Evolutionary conservation across 2,797 vertebrate species (phyloP).

Genomic region (Lacerta agilis): DNA sequence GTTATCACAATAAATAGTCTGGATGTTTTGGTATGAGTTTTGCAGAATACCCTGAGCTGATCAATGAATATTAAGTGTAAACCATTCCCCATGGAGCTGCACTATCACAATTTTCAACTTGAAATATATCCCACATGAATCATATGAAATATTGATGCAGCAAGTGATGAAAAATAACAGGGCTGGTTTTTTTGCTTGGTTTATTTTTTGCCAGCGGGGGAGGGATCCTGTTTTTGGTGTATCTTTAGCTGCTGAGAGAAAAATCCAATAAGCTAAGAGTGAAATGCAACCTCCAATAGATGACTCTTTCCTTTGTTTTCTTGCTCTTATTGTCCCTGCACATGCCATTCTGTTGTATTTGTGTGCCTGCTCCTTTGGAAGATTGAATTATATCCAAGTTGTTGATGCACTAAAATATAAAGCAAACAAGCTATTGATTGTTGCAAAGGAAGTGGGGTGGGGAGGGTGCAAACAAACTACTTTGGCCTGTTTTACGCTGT

Average conservation of each 20-base stretch:
- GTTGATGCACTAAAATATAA: slow-evolving; percentile 24
- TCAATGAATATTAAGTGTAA: slow-evolving; percentile 26
- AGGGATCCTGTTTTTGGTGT: not conserved
- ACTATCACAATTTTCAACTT: slow-evolving; percentile 27
- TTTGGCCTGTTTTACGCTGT: not conserved
- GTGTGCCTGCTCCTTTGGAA: slow-evolving; percentile 18
- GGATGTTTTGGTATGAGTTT: not conserved
- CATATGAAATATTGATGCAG: not conserved
- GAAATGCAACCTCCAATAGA: not conserved
- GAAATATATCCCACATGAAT: not conserved
- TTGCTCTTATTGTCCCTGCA: not conserved
- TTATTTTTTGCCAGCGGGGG: too few species aligned
- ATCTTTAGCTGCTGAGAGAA: not conserved
- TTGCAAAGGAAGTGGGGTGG: not conserved
- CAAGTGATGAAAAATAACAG: not conserved
- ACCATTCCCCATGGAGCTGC: not conserved
- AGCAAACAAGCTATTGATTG: slow-evolving; percentile 1
- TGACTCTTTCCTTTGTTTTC: not conserved
- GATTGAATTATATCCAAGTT: slow-evolving; percentile 30
- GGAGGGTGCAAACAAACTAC: slow-evolving; percentile 2
- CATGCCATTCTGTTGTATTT: not conserved
- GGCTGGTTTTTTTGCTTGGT: not conserved
- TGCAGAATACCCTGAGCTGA: slow-evolving; percentile 25
- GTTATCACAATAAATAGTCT: slow-evolving; percentile 3
- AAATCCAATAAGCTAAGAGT: not conserved